Evolutionary conservation across 2,797 vertebrate genomes (phyloP), one percentile per base, ranked within the genome.

Genomic region (Dromococcyx pavoninus): DNA sequence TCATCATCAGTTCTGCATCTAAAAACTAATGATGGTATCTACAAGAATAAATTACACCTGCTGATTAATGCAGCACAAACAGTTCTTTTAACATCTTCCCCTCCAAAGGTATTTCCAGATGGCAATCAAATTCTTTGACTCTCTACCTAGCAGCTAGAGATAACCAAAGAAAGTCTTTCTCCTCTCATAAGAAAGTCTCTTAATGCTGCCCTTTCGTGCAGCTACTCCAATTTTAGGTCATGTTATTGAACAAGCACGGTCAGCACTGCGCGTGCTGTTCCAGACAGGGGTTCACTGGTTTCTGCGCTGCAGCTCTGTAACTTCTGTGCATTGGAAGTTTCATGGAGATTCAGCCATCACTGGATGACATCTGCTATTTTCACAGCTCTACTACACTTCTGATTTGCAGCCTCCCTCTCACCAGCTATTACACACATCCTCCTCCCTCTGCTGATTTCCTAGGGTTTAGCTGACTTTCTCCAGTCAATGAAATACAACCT

Each of bases 271-370:
- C 27, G 74, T 7, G 0, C 48, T 30, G 51, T 2, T 89, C 70
- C 86, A 48, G 51, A 48, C 51, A 2, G 0, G 21, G 78, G 56
- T 1, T 91, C 51, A 11, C 35, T 0, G 0, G 32, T 33, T 58
- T 41, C 50, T 54, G 23, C 27, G 35, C 27, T 11, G 23, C 0
- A 9, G 44, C 15, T 39, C 57, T 27, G 50, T 7, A 32, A 37
- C 76, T 41, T 80, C 54, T 27, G 30, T 13, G 30, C 35, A 17
- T 3, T 78, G 70, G 51, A n/a, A n/a, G n/a, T n/a, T n/a, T n/a
- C n/a, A 74, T 60, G 48, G 24, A 74, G 53, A 24, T 28, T 53
- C 81, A 65, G 82, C 48, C 67, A 23, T 8, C 41, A 25, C 69
- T 17, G 57, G 17, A 6, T 33, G 64, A 21, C 33, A 74, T 86